Conservation (phyloP, 1,140 invertebrate genomes). For the Bathynomus jamesi region DNA sequence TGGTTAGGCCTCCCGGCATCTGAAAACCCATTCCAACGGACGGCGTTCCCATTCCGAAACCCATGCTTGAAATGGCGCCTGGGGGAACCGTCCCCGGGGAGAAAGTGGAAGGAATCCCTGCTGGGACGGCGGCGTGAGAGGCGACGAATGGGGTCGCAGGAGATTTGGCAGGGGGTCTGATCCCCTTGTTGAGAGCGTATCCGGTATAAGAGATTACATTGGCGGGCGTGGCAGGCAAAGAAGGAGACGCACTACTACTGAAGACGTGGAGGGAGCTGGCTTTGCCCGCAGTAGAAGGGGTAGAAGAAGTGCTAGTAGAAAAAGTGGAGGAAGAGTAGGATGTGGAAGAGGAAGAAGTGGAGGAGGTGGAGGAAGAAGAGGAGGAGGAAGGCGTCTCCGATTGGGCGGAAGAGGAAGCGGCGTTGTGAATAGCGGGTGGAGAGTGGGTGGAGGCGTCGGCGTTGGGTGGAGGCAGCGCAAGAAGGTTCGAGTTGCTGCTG, state of each 20-base stretch:
- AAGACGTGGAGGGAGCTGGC: neutral
- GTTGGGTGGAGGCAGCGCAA: constrained; percentile 47
- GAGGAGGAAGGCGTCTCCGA: constrained; percentile 40
- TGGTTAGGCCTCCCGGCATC: constrained; percentile 15
- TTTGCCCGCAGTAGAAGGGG: neutral
- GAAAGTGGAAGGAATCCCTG: neutral
- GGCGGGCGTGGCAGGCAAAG: constrained; percentile 39
- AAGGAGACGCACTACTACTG: neutral
- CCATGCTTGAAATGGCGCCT: neutral
- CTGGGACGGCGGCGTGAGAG: constrained; percentile 30
- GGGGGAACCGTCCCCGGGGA: neutral
- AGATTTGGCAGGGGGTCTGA: constrained; percentile 23
- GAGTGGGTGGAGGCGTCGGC: constrained; percentile 38
- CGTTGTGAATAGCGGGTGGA: constrained; percentile 32
- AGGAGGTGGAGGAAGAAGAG: constrained; percentile 17
- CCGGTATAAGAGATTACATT: constrained; percentile 68
- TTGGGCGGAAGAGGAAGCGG: constrained; percentile 44
- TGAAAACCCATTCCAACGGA: constrained; percentile 10
- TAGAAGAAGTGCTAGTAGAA: constrained; percentile 17
- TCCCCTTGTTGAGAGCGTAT: constrained; percentile 57
- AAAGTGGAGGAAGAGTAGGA: constrained; percentile 35
- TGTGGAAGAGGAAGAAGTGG: constrained; percentile 21
- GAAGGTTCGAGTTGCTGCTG: constrained; percentile 64
- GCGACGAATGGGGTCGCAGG: constrained; percentile 38
- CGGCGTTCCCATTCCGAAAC: neutral